These are phyloP conservation scores for Denticeps clupeoides DNA, from an alignment of 2,797 vertebrate species.

Conservation along the genomic window DNA sequence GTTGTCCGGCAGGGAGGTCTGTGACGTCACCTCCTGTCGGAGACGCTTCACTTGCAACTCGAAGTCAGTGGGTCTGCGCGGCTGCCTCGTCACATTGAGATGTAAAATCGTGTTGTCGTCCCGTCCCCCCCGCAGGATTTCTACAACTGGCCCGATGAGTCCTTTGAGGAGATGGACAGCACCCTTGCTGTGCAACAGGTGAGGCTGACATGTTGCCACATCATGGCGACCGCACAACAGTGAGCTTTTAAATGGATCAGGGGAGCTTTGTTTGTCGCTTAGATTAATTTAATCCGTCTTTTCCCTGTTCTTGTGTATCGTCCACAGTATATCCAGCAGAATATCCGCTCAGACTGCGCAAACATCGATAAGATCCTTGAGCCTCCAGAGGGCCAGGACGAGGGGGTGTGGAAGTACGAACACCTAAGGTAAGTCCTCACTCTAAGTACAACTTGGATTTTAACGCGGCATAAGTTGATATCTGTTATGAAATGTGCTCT, in stretches of 20 bases:
- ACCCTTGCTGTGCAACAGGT: constrained; percentile 97
- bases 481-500: not conserved
- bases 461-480: not conserved
- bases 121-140: constrained; percentile 67
- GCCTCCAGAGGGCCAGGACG: constrained; percentile 94
- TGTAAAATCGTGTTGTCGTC: constrained; percentile 2
- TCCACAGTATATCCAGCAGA: constrained; percentile 97
- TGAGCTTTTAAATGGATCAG: too few species aligned
- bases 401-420: constrained; percentile 98
- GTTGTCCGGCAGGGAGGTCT: too few species aligned
- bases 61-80: too few species aligned
- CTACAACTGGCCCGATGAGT: constrained; percentile 98
- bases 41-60: too few species aligned
- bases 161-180: constrained; percentile 98
- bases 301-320: too few species aligned
- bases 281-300: too few species aligned
- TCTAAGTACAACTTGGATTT: too few species aligned
- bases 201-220: too few species aligned
- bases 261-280: too few species aligned
- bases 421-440: constrained; percentile 73
- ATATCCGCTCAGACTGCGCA: constrained; percentile 90
- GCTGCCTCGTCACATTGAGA: too few species aligned
- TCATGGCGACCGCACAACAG: too few species aligned
- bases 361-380: constrained; percentile 98
- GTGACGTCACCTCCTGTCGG: too few species aligned